Evolutionary conservation across 2,888 invertebrate species (phyloP).

Genomic region (Marronus borbonicus): DNA sequence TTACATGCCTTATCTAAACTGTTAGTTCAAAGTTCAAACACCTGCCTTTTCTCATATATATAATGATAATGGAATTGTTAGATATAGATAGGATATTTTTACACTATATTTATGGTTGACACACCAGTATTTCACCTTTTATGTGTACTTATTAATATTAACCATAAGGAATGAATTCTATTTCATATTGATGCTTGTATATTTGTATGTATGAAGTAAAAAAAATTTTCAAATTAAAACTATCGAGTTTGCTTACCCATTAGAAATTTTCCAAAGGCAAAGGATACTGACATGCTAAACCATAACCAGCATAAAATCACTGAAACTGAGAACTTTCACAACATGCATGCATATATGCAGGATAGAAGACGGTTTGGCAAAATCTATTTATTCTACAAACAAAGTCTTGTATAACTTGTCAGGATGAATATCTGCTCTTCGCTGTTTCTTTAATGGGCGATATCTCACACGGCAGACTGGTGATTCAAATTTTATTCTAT

Average conservation of each 20-base stretch:
- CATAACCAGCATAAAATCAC: too few species aligned
- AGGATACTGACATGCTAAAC: too few species aligned
- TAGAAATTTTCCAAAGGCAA: conserved; percentile 25
- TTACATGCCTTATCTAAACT: conserved; percentile 49
- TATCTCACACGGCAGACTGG: too few species aligned
- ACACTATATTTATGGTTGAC: conserved; percentile 51
- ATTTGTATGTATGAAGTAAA: conserved; percentile 50
- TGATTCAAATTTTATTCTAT: too few species aligned
- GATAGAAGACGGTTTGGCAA: too few species aligned
- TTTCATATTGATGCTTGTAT: conserved; percentile 51
- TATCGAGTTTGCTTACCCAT: not conserved
- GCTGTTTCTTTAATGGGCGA: too few species aligned
- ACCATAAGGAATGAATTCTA: conserved; percentile 41
- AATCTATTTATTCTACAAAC: too few species aligned
- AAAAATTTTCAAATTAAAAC: conserved; percentile 17
- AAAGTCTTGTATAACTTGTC: too few species aligned
- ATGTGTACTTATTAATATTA: conserved; percentile 47
- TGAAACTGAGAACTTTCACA: too few species aligned
- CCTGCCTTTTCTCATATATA: conserved; percentile 43
- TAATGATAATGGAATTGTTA: conserved; percentile 23
- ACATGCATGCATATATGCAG: too few species aligned
- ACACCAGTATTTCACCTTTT: conserved; percentile 45
- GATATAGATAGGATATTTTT: conserved; percentile 49
- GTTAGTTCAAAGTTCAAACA: conserved; percentile 44
- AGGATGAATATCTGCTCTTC: too few species aligned